Evolutionary conservation across 2,113 vertebrate genomes (phyloP).

Genomic region (Abramis brama): DNA sequence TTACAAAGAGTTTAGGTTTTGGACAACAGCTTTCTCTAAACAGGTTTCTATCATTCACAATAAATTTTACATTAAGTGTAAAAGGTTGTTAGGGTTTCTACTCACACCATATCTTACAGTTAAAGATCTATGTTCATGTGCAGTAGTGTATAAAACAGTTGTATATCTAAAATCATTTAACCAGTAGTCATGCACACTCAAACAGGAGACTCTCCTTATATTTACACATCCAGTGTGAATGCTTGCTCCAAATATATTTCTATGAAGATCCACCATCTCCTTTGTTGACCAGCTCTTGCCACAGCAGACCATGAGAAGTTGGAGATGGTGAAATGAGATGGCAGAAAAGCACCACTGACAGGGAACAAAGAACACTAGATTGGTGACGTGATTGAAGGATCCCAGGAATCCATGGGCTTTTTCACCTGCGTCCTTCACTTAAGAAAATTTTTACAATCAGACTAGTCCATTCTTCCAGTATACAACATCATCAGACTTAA

Average conservation of each 20-base stretch:
- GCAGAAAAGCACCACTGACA: not conserved
- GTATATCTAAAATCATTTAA: conserved; percentile 1
- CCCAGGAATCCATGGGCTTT: not conserved
- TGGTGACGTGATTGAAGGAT: not conserved
- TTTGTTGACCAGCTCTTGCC: not conserved
- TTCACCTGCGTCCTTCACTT: not conserved
- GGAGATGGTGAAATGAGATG: not conserved
- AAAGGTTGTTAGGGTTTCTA: not conserved
- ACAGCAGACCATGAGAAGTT: not conserved
- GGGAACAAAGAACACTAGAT: not conserved
- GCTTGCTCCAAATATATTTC: conserved; percentile 1
- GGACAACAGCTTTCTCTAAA: conserved; percentile 50
- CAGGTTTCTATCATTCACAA: conserved; percentile 43
- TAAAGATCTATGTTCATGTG: conserved; percentile 18
- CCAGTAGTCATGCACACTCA: conserved; percentile 24
- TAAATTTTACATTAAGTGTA: not conserved
- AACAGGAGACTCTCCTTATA: not conserved
- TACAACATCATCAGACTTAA: not conserved
- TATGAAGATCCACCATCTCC: not conserved
- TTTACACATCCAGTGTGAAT: conserved; percentile 17
- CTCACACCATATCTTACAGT: conserved; percentile 16
- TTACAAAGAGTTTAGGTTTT: conserved; percentile 56
- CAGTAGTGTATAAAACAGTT: conserved; percentile 45
- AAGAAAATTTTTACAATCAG: not conserved
- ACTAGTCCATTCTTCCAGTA: conserved; percentile 1